phyloP scores from a whole-genome alignment of 2,888 invertebrate species.

The Dryococelus australis region DNA sequence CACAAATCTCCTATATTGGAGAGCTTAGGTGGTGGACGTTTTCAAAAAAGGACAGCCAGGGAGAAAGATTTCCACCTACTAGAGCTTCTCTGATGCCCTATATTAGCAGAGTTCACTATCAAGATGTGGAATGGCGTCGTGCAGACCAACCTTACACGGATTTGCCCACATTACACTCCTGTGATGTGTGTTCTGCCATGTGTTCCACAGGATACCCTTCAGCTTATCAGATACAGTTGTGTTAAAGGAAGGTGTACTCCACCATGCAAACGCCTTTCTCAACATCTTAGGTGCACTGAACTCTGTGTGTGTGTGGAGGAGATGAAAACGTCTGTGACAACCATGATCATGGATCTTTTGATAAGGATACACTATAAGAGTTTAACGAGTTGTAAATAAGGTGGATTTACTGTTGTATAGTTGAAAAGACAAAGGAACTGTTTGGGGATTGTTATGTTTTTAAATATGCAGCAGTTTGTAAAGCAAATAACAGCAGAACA shows the following conservation, averaged over 20 bases:
- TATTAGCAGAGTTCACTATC: slow-evolving; percentile 6
- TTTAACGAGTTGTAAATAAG: neutral
- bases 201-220: neutral
- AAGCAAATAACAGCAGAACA: neutral
- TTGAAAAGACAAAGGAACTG: neutral
- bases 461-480: neutral
- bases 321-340: too few species aligned
- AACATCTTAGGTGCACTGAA: neutral
- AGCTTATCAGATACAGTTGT: neutral
- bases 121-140: neutral
- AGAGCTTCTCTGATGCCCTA: neutral
- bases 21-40: slow-evolving; percentile 4
- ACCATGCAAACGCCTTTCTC: neutral
- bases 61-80: neutral
- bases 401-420: neutral
- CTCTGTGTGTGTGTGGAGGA: slow-evolving; percentile 18
- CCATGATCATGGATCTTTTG: too few species aligned
- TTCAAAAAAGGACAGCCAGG: neutral
- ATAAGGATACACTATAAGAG: neutral
- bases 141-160: neutral
- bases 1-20: neutral
- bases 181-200: too few species aligned
- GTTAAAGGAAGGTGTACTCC: slow-evolving; percentile 13
- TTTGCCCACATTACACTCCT: neutral
- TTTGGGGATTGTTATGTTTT: neutral